These are phyloP conservation scores for Danaus plexippus DNA, from an alignment of 1,140 invertebrate species.

Conservation along the genomic window DNA sequence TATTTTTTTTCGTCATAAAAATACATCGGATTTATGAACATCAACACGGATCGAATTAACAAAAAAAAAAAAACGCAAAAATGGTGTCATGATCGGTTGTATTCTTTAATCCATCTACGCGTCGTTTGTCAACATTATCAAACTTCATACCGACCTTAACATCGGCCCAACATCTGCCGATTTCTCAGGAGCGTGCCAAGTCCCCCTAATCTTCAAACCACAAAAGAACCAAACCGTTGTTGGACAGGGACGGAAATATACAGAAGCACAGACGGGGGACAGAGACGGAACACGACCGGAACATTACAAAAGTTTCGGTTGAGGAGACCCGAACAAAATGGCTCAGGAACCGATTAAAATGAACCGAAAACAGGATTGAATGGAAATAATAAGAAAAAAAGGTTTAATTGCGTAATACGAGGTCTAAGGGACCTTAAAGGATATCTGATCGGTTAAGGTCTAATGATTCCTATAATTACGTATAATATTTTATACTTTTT, in stretches of 20 bases:
- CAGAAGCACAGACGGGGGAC: slow-evolving; percentile 15
- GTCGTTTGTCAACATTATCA: slow-evolving; percentile 41
- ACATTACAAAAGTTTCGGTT: slow-evolving; percentile 62
- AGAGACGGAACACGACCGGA: slow-evolving; percentile 39
- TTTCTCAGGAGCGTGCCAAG: slow-evolving; percentile 65
- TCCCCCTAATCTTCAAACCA: slow-evolving; percentile 57
- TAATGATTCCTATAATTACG: too few species aligned
- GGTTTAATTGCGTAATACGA: slow-evolving; percentile 52
- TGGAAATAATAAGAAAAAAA: slow-evolving; percentile 46
- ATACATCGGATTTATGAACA: too few species aligned
- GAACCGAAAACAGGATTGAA: slow-evolving; percentile 53
- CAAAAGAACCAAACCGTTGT: slow-evolving; percentile 49
- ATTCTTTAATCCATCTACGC: slow-evolving; percentile 17
- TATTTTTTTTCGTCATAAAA: too few species aligned
- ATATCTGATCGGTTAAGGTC: not conserved
- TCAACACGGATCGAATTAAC: too few species aligned
- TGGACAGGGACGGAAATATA: slow-evolving; percentile 29
- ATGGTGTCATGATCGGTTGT: not conserved
- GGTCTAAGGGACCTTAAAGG: slow-evolving; percentile 28
- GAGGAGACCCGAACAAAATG: slow-evolving; percentile 63
- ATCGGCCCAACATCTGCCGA: slow-evolving; percentile 56
- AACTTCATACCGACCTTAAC: slow-evolving; percentile 43
- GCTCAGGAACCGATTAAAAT: slow-evolving; percentile 58
- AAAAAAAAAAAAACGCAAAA: too few species aligned
- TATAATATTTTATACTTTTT: too few species aligned